Evolutionary conservation across 2,113 vertebrate genomes (phyloP).

Genomic region (Phyllostomus discolor): DNA sequence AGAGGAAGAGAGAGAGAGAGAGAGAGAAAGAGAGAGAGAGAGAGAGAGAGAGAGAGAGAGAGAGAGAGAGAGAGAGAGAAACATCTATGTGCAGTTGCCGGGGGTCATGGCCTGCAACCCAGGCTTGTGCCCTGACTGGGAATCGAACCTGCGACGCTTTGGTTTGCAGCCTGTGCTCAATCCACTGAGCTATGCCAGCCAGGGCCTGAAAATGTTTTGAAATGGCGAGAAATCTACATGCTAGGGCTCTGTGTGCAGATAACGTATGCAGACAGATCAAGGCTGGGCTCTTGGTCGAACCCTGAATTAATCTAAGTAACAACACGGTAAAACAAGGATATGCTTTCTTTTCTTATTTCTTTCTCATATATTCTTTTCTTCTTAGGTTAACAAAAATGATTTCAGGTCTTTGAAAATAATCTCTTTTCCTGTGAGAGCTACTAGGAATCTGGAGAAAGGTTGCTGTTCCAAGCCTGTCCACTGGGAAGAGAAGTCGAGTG

Average conservation of each 20-base stretch:
- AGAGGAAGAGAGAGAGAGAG: too few species aligned
- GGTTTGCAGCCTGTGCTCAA: too few species aligned
- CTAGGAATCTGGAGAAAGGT: constrained; percentile 37
- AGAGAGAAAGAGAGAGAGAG: too few species aligned
- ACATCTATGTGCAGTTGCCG: too few species aligned
- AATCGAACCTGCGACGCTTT: too few species aligned
- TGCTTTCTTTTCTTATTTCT: background rate
- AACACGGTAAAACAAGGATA: constrained; percentile 8
- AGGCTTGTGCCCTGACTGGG: too few species aligned
- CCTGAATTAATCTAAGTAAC: constrained; percentile 38
- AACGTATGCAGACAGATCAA: constrained; percentile 31
- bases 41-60: too few species aligned
- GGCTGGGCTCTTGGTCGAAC: background rate
- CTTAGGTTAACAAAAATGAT: background rate
- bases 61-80: too few species aligned
- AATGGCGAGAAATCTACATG: background rate
- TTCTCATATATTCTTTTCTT: constrained; percentile 13
- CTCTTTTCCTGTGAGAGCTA: constrained; percentile 13
- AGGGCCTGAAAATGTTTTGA: constrained; percentile 14
- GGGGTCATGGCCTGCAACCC: too few species aligned
- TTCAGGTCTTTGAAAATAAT: constrained; percentile 40
- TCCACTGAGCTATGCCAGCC: too few species aligned
- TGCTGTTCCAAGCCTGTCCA: background rate
- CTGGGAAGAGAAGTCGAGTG: background rate
- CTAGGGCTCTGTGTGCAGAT: background rate